phyloP scores from a whole-genome alignment of 2,797 vertebrate species.

The Tiaroga cobitis region DNA sequence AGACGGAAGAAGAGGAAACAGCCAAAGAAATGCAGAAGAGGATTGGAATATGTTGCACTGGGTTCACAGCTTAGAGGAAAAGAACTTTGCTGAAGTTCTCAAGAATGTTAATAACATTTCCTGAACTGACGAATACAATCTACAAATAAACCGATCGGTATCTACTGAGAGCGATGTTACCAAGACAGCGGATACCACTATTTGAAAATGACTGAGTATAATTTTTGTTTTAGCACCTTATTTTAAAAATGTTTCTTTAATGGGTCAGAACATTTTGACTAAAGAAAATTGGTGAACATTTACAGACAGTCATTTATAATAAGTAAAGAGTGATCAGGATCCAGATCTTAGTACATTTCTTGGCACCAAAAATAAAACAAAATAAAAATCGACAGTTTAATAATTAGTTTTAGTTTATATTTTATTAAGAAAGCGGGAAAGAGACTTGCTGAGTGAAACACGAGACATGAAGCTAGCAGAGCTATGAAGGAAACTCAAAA shows the following conservation, averaged over 20 bases:
- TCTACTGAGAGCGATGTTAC: background rate
- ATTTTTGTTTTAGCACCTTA: background rate
- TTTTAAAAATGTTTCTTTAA: background rate
- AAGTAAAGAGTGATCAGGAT: too few species aligned
- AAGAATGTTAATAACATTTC: background rate
- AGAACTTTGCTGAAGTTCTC: background rate
- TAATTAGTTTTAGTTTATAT: too few species aligned
- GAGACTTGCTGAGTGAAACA: too few species aligned
- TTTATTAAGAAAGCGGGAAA: too few species aligned
- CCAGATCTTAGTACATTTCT: too few species aligned
- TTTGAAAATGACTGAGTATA: background rate
- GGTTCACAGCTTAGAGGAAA: constrained; percentile 10
- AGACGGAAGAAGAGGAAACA: constrained; percentile 19
- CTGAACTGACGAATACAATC: constrained; percentile 2
- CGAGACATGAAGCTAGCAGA: too few species aligned
- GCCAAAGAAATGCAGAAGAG: constrained; percentile 5
- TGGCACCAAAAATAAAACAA: too few species aligned
- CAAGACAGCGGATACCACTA: background rate
- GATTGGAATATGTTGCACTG: background rate
- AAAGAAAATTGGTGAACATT: background rate
- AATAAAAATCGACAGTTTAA: too few species aligned
- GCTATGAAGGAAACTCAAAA: too few species aligned
- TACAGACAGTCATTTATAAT: too few species aligned
- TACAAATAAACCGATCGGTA: background rate
- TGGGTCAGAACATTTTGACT: background rate